Conservation (phyloP, 2,113 vertebrate species). For the Onychostoma macrolepis region DNA sequence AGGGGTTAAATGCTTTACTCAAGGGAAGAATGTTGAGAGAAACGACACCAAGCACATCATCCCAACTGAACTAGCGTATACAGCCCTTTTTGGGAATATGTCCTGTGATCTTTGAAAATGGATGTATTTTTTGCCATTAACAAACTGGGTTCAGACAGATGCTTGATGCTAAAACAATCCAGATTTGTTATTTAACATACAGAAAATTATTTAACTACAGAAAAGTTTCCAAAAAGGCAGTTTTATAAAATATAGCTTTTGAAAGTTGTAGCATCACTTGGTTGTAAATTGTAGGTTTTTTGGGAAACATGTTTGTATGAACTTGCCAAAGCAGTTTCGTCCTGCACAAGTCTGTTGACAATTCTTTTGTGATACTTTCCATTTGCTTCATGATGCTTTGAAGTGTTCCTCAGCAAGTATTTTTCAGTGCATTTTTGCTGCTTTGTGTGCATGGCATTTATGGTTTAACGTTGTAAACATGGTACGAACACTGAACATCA, state of each 20-base stretch:
- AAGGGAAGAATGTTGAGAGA: not conserved
- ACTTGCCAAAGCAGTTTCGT: constrained; percentile 34
- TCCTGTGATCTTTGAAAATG: not conserved
- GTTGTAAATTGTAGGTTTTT: constrained; percentile 1
- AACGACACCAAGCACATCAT: not conserved
- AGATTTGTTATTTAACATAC: not conserved
- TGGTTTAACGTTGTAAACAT: constrained; percentile 2
- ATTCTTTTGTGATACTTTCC: constrained; percentile 25
- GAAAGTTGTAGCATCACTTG: not conserved
- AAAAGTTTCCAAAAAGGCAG: not conserved
- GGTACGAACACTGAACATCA: not conserved
- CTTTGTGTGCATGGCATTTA: not conserved
- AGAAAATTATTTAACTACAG: not conserved
- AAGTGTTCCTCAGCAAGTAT: not conserved
- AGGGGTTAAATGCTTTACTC: not conserved
- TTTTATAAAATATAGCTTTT: not conserved
- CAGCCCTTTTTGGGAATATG: not conserved
- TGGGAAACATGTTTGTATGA: not conserved
- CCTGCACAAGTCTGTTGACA: constrained; percentile 1
- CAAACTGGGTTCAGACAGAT: not conserved
- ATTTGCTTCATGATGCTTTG: constrained; percentile 34
- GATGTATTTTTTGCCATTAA: not conserved
- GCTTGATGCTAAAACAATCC: not conserved
- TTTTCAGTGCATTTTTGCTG: not conserved
- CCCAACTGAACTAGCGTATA: not conserved